A percentile compares a stretch with the other conserved stretches of the same genome.
These are phyloP conservation scores for Eupsilia transversa DNA, from an alignment of 2,888 invertebrate genomes.

Conservation along the genomic window DNA sequence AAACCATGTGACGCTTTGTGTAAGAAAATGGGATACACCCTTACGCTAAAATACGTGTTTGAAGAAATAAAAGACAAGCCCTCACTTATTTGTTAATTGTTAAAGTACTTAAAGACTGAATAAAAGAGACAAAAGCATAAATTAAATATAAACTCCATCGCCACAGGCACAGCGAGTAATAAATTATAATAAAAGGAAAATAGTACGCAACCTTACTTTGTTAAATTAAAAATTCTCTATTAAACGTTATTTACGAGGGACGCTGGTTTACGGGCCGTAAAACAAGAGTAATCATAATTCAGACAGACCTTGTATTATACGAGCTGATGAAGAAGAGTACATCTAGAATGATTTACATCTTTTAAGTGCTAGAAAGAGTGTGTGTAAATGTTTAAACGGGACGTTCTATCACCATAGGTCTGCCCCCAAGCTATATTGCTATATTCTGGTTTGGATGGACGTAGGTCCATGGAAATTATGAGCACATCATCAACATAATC, in stretches of 20 bases:
- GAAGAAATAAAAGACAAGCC: background rate
- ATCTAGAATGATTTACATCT: conserved; percentile 25
- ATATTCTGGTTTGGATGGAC: background rate
- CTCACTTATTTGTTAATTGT: background rate
- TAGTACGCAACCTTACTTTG: conserved; percentile 50
- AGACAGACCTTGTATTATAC: conserved; percentile 25
- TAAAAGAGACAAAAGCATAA: conserved; percentile 39
- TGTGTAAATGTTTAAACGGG: background rate
- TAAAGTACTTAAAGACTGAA: conserved; percentile 24
- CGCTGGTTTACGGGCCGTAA: conserved; percentile 57
- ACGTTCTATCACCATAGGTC: background rate
- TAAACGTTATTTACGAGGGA: conserved; percentile 65
- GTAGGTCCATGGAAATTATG: no score
- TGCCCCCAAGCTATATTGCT: background rate
- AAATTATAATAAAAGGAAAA: conserved; percentile 55
- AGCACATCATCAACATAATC: no score
- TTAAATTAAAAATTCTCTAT: conserved; percentile 67
- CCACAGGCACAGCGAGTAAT: conserved; percentile 19
- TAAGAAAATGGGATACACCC: background rate
- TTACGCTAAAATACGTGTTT: background rate
- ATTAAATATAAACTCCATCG: conserved; percentile 29
- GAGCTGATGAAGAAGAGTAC: background rate
- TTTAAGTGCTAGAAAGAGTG: background rate
- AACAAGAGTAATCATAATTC: conserved; percentile 65
- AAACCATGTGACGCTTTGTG: background rate